phyloP scores from a whole-genome alignment of 2,888 invertebrate species.

The Sesamia inferens region DNA sequence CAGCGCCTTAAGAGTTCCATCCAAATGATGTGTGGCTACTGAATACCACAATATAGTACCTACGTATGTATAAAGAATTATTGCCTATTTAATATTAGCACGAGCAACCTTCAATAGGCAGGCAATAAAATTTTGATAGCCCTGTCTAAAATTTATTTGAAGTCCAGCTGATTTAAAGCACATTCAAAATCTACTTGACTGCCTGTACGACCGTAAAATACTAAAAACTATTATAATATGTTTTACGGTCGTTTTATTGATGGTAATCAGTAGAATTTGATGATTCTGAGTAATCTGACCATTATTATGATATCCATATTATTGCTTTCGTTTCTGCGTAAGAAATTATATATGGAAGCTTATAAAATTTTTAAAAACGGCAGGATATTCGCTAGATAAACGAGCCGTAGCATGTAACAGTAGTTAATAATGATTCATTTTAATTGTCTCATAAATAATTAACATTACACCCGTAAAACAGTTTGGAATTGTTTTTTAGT shows the following conservation, averaged over 20 bases:
- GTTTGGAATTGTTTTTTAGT: conserved; percentile 56
- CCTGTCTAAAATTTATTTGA: conserved; percentile 42
- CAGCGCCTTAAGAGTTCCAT: conserved; percentile 53
- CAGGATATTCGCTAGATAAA: conserved; percentile 44
- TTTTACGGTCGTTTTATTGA: conserved; percentile 57
- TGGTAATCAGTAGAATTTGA: conserved; percentile 42
- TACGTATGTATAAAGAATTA: conserved; percentile 12
- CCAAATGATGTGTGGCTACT: conserved; percentile 28
- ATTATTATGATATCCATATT: conserved; percentile 24
- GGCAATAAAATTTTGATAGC: conserved; percentile 50
- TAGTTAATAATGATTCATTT: conserved; percentile 52
- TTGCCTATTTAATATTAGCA: conserved; percentile 36
- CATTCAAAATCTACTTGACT: conserved; percentile 37
- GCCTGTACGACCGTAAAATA: conserved; percentile 32
- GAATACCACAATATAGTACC: conserved; percentile 7
- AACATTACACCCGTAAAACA: conserved; percentile 52
- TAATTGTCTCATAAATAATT: conserved; percentile 61
- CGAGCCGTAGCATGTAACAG: conserved; percentile 39
- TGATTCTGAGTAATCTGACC: conserved; percentile 27
- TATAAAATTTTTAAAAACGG: conserved; percentile 20
- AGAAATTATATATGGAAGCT: conserved; percentile 26
- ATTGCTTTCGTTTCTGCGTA: conserved; percentile 29
- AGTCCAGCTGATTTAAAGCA: conserved; percentile 54
- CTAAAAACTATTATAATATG: conserved; percentile 48
- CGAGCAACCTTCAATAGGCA: conserved; percentile 24